Percentiles rank a stretch among this genome's conserved stretches.
Evolutionary conservation across 2,888 invertebrate genomes (phyloP).

Genomic region (Sericinus montela): DNA sequence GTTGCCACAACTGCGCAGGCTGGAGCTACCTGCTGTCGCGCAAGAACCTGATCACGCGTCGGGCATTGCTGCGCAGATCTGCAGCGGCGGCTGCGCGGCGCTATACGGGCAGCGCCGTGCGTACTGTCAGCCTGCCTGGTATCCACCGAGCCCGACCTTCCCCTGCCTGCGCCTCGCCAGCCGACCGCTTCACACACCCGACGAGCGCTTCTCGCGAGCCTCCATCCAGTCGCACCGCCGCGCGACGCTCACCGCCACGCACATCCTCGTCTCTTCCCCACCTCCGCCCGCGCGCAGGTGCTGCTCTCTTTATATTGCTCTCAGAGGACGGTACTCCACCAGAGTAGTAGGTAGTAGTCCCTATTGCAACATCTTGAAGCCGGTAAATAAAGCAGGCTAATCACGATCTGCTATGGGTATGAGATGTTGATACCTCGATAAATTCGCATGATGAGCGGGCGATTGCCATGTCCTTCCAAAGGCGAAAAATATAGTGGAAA

Average conservation of each 20-base stretch:
- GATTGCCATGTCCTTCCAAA: too few relatives aligned
- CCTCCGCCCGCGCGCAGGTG: slow-evolving; percentile 95
- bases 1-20: too few relatives aligned
- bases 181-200: slow-evolving; percentile 97
- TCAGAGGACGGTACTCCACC: too few relatives aligned
- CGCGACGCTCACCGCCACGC: slow-evolving; percentile 97
- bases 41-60: slow-evolving; percentile 94
- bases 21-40: slow-evolving; percentile 97
- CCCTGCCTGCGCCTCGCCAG: slow-evolving; percentile 92
- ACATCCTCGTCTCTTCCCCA: slow-evolving; percentile 99
- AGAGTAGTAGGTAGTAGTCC: too few relatives aligned
- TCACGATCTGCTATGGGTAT: too few relatives aligned
- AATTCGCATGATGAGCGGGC: too few relatives aligned
- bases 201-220: slow-evolving; percentile 92
- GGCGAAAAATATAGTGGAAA: too few relatives aligned
- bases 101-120: slow-evolving; percentile 91
- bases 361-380: too few relatives aligned
- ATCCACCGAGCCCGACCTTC: slow-evolving; percentile 96
- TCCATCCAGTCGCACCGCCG: slow-evolving; percentile 93
- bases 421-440: too few relatives aligned
- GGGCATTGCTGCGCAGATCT: slow-evolving; percentile 91
- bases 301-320: too few relatives aligned
- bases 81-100: slow-evolving; percentile 91
- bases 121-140: slow-evolving; percentile 99
- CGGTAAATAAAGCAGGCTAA: too few relatives aligned